Conservation (phyloP, 2,113 vertebrate species). For the Piaya cayana region DNA sequence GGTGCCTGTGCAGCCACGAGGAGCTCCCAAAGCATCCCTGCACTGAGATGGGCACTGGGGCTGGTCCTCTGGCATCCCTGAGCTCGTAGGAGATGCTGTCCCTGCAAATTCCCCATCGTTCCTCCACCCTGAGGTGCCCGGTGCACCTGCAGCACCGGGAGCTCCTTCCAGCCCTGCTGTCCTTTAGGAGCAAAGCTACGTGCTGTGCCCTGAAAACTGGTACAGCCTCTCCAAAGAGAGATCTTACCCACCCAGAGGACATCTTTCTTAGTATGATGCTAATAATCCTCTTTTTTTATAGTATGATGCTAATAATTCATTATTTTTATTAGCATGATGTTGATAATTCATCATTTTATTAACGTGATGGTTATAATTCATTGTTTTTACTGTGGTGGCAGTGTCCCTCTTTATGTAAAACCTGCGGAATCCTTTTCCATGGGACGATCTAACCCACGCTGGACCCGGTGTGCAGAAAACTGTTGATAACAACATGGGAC, state of each 20-base stretch:
- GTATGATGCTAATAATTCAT: no score
- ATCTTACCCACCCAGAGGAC: neutral
- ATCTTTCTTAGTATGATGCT: neutral
- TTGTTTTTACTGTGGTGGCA: neutral
- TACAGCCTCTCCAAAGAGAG: neutral
- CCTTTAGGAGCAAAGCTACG: rapidly evolving
- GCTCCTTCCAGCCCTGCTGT: neutral
- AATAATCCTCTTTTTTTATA: neutral
- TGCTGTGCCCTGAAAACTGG: neutral
- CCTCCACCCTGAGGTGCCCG: rapidly evolving
- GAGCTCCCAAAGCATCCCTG: neutral
- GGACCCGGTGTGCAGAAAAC: neutral
- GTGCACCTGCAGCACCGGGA: rapidly evolving
- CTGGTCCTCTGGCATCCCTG: neutral
- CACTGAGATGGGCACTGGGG: rapidly evolving
- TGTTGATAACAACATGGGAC: neutral
- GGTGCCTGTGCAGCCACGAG: neutral
- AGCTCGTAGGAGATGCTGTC: rapidly evolving
- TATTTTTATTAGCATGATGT: no score
- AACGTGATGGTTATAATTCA: neutral
- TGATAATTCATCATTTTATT: no score
- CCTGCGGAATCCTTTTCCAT: neutral
- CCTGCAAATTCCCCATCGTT: neutral
- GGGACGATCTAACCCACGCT: neutral
- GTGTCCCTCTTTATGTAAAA: neutral